Evolutionary conservation across 2,113 vertebrate species (phyloP).

Genomic region (Odontesthes bonariensis): DNA sequence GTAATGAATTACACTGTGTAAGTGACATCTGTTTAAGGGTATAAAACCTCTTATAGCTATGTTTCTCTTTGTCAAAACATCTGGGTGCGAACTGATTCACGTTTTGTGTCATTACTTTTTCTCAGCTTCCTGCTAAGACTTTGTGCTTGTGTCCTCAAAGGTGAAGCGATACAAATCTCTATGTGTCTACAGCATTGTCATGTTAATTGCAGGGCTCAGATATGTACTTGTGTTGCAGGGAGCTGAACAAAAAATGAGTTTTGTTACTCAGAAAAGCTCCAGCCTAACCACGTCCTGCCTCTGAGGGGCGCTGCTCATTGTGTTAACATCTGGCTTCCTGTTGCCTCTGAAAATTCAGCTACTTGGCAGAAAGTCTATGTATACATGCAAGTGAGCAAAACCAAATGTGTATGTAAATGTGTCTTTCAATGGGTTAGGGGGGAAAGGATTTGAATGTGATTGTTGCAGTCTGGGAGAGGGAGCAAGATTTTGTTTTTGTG

Average conservation of each 20-base stretch:
- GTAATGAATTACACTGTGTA: slow-evolving; percentile 29
- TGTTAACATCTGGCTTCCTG: slow-evolving; percentile 68
- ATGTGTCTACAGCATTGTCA: slow-evolving; percentile 37
- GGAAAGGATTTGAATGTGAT: not conserved
- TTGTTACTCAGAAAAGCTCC: slow-evolving; percentile 19
- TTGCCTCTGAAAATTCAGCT: slow-evolving; percentile 15
- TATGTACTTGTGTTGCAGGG: slow-evolving; percentile 20
- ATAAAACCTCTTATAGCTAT: not conserved
- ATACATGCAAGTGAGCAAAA: slow-evolving; percentile 3
- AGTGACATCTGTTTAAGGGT: slow-evolving; percentile 53
- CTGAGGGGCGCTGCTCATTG: slow-evolving; percentile 62
- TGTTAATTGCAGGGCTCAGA: slow-evolving; percentile 59
- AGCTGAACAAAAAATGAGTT: slow-evolving; percentile 33
- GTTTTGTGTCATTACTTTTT: slow-evolving; percentile 28
- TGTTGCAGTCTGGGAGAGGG: slow-evolving; percentile 3
- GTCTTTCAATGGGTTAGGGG: not conserved
- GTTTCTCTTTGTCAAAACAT: slow-evolving; percentile 63
- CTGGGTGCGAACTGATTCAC: slow-evolving; percentile 59
- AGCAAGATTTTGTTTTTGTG: slow-evolving; percentile 2
- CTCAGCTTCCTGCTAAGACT: slow-evolving; percentile 51
- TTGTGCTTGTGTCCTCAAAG: slow-evolving; percentile 34
- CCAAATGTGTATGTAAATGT: slow-evolving; percentile 4
- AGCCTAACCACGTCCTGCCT: slow-evolving; percentile 38
- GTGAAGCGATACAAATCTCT: slow-evolving; percentile 29
- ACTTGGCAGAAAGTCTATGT: slow-evolving; percentile 29